Evolutionary conservation across 2,888 invertebrate species (phyloP), one percentile per base, ranked within the genome.

Genomic region (Adela reaumurella): DNA sequence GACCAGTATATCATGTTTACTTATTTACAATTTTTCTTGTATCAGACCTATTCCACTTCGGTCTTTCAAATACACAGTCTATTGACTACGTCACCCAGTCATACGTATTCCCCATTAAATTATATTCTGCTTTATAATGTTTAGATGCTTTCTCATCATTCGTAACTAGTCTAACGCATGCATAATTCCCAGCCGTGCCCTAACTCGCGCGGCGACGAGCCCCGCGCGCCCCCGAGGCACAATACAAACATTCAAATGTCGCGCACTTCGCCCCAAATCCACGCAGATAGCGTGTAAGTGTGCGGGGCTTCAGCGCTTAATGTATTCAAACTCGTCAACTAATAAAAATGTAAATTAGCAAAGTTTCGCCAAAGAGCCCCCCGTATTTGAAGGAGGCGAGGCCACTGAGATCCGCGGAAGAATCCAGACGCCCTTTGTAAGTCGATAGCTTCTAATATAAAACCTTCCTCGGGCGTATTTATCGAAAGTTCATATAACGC

Each of bases 311-410:
- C 35, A 11, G 14, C 35, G 14, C 35, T 35, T 35, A 8, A 35
- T 35, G n/a, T 35, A 35, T 35, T 35, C 35, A 35, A 35, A 35
- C 35, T 35, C 35, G 6, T 35, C 35, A 63, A 63, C 63, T 59
- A 64, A 68, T 68, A 63, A 68, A 67, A 65, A 68, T 68, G 67
- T 65, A 62, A 67, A 67, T 63, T 64, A 65, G 61, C 57, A 49
- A 57, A 62, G 57, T 59, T 60, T 52, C 49, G 51, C 35, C 35
- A 35, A 35, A 35, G 35, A 24, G 14, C 35, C 3, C 35, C 14
- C 24, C 24, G 24, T 24, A 24, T 24, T 24, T 24, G 24, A 4
- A 4, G n/a, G 8, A 24, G 8, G 24, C 24, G 24, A 24, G 24
- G 24, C 24, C 24, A n/a, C n/a, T 24, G 24, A 4, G 24, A 24